Conservation (phyloP, 2,888 invertebrate genomes). For the Heliconius ismenius region DNA sequence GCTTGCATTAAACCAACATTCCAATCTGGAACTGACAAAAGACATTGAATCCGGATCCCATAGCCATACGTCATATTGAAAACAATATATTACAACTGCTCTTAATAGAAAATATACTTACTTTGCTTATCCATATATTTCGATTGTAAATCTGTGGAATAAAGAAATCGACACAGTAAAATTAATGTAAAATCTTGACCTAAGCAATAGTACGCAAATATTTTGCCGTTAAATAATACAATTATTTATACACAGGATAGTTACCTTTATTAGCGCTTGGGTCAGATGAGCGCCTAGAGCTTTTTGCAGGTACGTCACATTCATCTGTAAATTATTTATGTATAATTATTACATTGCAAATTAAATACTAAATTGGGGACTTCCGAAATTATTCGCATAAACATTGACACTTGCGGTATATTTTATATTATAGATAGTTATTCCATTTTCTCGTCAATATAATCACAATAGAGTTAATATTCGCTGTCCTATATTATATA, state of each 20-base stretch:
- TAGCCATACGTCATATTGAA: background rate
- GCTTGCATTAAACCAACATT: slow-evolving; percentile 46
- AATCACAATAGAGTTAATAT: background rate
- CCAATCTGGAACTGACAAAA: slow-evolving; percentile 62
- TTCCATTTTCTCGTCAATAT: background rate
- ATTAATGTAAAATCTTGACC: background rate
- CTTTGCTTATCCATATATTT: slow-evolving; percentile 34
- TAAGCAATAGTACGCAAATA: background rate
- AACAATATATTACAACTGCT: background rate
- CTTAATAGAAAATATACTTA: slow-evolving; percentile 45
- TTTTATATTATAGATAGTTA: background rate
- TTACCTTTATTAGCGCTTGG: slow-evolving; percentile 51
- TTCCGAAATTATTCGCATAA: background rate
- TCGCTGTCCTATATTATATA: background rate
- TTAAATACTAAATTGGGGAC: background rate
- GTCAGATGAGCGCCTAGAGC: slow-evolving; percentile 47
- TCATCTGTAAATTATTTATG: slow-evolving; percentile 55
- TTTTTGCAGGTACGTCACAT: slow-evolving; percentile 54
- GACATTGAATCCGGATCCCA: slow-evolving; percentile 8
- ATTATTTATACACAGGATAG: background rate
- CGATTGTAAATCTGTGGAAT: slow-evolving; percentile 29
- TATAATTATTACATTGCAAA: slow-evolving; percentile 11
- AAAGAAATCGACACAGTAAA: slow-evolving; percentile 1
- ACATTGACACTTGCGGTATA: background rate
- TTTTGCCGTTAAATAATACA: background rate